phyloP scores from a whole-genome alignment of 1,140 invertebrate species.

The Drosophila ambigua region DNA sequence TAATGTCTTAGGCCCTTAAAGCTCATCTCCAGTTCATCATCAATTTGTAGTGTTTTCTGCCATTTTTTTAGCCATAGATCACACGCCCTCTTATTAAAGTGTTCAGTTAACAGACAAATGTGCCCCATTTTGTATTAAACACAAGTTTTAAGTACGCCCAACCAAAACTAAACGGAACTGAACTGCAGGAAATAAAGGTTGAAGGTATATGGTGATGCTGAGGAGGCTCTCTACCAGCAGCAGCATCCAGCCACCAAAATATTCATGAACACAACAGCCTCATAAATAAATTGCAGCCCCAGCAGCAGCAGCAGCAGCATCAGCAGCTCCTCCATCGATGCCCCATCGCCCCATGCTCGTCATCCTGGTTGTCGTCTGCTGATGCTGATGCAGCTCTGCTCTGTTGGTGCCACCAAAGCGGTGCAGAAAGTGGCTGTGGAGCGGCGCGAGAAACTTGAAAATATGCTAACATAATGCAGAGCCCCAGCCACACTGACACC shows the following conservation, averaged over 20 bases:
- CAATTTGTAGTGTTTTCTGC: no score
- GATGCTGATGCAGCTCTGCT: conserved; percentile 39
- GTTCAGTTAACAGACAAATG: conserved; percentile 33
- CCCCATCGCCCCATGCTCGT: conserved; percentile 8
- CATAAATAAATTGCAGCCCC: conserved; percentile 64
- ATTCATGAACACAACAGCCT: conserved; percentile 67
- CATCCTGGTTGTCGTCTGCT: conserved; percentile 29
- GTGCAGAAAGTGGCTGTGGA: conserved; percentile 50
- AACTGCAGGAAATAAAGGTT: no score
- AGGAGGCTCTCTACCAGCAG: neutral
- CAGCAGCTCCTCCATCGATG: no score
- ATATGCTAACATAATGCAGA: conserved; percentile 63
- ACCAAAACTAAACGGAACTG: conserved; percentile 16
- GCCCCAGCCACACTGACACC: conserved; percentile 7
- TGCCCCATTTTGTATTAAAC: conserved; percentile 58
- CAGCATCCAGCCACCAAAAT: conserved; percentile 36
- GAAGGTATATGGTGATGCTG: neutral
- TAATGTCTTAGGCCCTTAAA: no score
- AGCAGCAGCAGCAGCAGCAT: conserved; percentile 14
- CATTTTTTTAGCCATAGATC: neutral
- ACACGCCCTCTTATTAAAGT: no score
- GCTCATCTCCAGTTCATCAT: no score
- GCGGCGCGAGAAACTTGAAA: conserved; percentile 59
- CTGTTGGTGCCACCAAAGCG: conserved; percentile 15
- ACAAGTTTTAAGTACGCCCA: conserved; percentile 27